Evolutionary conservation across 2,888 invertebrate genomes (phyloP).

Genomic region (Chymomyza fuscimana): DNA sequence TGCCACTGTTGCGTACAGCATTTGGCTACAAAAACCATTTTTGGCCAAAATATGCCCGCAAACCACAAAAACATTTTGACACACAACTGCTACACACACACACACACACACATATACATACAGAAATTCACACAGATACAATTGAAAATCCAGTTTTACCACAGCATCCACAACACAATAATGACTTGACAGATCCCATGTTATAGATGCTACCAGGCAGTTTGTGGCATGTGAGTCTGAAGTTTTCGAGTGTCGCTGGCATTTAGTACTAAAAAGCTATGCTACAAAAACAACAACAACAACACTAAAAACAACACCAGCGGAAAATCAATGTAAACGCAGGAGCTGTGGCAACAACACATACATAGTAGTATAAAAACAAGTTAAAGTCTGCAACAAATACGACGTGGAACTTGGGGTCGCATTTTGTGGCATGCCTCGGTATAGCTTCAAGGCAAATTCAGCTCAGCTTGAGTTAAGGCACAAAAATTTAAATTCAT

Average conservation of each 20-base stretch:
- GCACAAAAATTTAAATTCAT: not conserved
- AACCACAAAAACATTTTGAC: conserved; percentile 69
- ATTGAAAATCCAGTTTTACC: conserved; percentile 41
- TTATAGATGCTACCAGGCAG: not conserved
- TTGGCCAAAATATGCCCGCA: conserved; percentile 67
- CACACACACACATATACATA: not conserved
- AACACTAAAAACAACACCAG: conserved; percentile 6
- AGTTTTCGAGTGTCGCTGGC: conserved; percentile 49
- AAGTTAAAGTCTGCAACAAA: conserved; percentile 23
- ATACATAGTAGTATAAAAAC: not conserved
- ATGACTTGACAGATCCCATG: conserved; percentile 32
- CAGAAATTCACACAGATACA: not conserved
- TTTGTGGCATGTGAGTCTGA: conserved; percentile 8
- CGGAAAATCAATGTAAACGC: conserved; percentile 67
- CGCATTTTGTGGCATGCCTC: conserved; percentile 47
- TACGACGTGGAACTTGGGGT: conserved; percentile 22
- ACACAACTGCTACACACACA: not conserved
- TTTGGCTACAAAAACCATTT: conserved; percentile 56
- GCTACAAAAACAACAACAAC: not conserved
- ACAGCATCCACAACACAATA: conserved; percentile 54
- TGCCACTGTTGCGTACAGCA: conserved; percentile 14
- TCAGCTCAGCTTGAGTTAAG: not conserved
- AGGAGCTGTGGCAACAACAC: conserved; percentile 24
- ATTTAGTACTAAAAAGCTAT: conserved; percentile 48
- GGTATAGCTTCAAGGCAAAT: conserved; percentile 3